phyloP scores from a whole-genome alignment of 2,797 vertebrate species.

The Bovichtus variegatus region DNA sequence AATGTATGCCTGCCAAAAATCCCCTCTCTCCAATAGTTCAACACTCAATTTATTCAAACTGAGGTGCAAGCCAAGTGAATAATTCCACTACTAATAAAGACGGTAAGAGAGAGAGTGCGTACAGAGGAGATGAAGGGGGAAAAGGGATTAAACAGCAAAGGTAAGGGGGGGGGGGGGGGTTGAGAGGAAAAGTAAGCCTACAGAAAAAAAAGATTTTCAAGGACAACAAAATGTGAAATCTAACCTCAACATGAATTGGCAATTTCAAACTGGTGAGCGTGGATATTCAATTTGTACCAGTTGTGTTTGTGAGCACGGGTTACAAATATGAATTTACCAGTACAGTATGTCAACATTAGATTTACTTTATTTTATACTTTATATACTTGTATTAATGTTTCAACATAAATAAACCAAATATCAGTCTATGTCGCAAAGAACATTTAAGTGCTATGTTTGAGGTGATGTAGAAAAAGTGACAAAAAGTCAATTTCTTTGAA shows the following conservation, averaged over 20 bases:
- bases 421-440: background rate
- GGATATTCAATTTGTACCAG: constrained; percentile 32
- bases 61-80: constrained; percentile 83
- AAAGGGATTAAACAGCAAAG: constrained; percentile 56
- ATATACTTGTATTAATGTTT: too few species aligned
- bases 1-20: constrained; percentile 70
- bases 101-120: constrained; percentile 57
- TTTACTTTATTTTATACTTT: too few species aligned
- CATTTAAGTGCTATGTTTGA: too few species aligned
- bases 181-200: constrained; percentile 54
- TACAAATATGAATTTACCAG: background rate
- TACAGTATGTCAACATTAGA: background rate
- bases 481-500: too few species aligned
- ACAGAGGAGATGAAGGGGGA: constrained; percentile 56
- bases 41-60: constrained; percentile 79
- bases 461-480: background rate
- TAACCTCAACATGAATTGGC: constrained; percentile 57
- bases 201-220: constrained; percentile 70
- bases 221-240: constrained; percentile 72
- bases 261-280: constrained; percentile 44
- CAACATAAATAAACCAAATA: too few species aligned
- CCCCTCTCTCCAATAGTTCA: constrained; percentile 71
- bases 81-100: constrained; percentile 85
- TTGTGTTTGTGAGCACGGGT: constrained; percentile 14
- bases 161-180: constrained; percentile 22